Percentiles rank a stretch among this genome's conserved stretches.
Conservation (phyloP, 2,888 invertebrate genomes). For the Melangyna quadrimaculata region DNA sequence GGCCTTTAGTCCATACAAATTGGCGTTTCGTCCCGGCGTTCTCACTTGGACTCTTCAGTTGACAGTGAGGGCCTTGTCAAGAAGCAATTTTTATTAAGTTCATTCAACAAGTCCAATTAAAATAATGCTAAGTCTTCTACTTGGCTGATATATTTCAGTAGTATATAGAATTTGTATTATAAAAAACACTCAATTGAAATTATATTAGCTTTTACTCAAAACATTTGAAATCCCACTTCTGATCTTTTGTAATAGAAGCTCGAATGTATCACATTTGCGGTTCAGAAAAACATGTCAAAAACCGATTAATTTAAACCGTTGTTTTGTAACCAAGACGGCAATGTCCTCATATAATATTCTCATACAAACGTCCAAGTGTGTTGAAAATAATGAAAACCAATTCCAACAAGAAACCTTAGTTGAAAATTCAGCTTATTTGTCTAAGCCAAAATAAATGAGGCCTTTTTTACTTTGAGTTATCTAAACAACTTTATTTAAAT, state of each 20-base stretch:
- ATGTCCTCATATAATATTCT: not conserved
- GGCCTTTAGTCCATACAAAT: no score
- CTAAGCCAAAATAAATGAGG: not conserved
- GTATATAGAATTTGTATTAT: no score
- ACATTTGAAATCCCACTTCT: not conserved
- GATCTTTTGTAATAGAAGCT: not conserved
- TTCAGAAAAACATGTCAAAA: not conserved
- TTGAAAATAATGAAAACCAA: not conserved
- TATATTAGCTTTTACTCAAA: no score
- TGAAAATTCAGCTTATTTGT: not conserved
- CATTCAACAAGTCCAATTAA: no score
- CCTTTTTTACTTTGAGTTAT: not conserved
- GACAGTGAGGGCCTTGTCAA: no score
- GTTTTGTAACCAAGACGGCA: not conserved
- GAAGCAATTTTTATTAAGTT: no score
- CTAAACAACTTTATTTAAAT: slow-evolving; percentile 1
- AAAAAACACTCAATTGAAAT: no score
- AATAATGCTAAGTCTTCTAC: no score
- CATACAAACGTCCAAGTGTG: not conserved
- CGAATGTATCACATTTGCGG: not conserved
- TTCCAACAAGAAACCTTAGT: not conserved
- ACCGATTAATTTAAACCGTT: not conserved
- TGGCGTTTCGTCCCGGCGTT: no score
- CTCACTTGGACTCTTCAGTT: no score
- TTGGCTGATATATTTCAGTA: no score